A percentile compares a stretch with the other conserved stretches of the same genome.
Evolutionary conservation across 2,888 invertebrate genomes (phyloP).

Genomic region (Dorcus hopei): DNA sequence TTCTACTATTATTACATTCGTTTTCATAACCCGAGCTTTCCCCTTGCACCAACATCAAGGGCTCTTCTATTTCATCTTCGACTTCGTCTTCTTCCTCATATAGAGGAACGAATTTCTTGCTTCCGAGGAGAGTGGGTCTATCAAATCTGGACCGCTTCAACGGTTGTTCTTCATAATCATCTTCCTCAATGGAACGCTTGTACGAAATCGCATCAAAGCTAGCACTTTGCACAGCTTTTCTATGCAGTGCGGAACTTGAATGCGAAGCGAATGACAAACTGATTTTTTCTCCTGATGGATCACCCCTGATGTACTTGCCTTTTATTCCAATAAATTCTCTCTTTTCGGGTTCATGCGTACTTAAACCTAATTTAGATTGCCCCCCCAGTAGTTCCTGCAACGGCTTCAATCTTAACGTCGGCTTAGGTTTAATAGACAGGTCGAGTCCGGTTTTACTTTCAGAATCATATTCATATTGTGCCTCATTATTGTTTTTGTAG

Average conservation of each 20-base stretch:
- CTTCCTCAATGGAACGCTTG: constrained; percentile 27
- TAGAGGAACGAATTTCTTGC: constrained; percentile 22
- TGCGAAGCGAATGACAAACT: constrained; percentile 15
- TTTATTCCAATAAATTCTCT: constrained; percentile 29
- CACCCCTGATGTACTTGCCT: constrained; percentile 31
- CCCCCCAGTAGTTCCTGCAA: constrained; percentile 18
- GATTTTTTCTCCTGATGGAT: constrained; percentile 14
- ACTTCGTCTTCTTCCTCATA: constrained; percentile 43
- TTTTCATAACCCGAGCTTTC: constrained; percentile 58
- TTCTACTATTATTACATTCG: constrained; percentile 20
- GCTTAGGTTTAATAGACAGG: constrained; percentile 7
- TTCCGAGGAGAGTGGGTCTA: constrained; percentile 28
- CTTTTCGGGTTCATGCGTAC: constrained; percentile 18
- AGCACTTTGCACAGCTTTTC: constrained; percentile 33
- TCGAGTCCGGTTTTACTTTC: constrained; percentile 1
- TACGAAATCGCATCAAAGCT: constrained; percentile 28
- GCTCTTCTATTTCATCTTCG: constrained; percentile 70
- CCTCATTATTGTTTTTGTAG: constrained; percentile 1
- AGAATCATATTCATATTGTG: not conserved
- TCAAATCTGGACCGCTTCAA: constrained; percentile 22
- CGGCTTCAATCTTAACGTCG: constrained; percentile 10
- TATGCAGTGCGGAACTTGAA: not conserved
- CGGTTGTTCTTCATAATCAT: constrained; percentile 27
- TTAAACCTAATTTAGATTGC: constrained; percentile 1
- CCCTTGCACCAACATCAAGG: constrained; percentile 65